Evolutionary conservation across 2,797 vertebrate genomes (phyloP), one percentile per base, ranked within the genome.

Genomic region (Synaphobranchus kaupii): DNA sequence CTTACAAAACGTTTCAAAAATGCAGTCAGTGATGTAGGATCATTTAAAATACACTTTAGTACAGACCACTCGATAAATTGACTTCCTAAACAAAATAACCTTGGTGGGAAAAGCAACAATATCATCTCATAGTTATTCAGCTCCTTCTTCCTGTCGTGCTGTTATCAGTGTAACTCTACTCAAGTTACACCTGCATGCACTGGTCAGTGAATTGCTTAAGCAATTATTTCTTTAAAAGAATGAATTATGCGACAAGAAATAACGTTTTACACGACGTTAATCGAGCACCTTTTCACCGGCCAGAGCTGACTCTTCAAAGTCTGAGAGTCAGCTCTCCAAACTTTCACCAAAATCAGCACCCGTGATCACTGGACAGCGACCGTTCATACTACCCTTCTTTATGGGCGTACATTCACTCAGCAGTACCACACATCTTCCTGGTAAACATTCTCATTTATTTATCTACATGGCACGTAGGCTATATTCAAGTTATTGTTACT

Each of bases 351-450:
- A 54, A 54, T 87, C 88, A 82, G 88, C 88, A 89, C 88, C 71
- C 20, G 31, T 50, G 58, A 68, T 44, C 73, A 54, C 7, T 9
- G 86, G 88, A 89, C 86, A 89, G 88, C 88, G 83, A 89, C 83
- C 73, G 71, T 86, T 50, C 83, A 68, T 54, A 48, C 28, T 7
- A 25, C n/a, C 5, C 84, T 60, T 28, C 22, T 0, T 52, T 44
- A 22, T 22, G 15, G 44, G 44, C 85, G 17, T 52, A 68, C 7
- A 86, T n/a, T 80, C 28, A n/a, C 44, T 22, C 76, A 48, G 28
- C 60, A 9, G 22, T 73, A 20, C 10, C 81, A 83, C 81, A 71
- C 1, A 34, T 28, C 17, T 31, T 56, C 31, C 48, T 22, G 22
- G 28, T 60, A 71, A 86, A 86, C 80, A 83, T 17, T 71, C 20